Evolutionary conservation across 2,888 invertebrate genomes (phyloP).

Genomic region (Drosophila pegasa): DNA sequence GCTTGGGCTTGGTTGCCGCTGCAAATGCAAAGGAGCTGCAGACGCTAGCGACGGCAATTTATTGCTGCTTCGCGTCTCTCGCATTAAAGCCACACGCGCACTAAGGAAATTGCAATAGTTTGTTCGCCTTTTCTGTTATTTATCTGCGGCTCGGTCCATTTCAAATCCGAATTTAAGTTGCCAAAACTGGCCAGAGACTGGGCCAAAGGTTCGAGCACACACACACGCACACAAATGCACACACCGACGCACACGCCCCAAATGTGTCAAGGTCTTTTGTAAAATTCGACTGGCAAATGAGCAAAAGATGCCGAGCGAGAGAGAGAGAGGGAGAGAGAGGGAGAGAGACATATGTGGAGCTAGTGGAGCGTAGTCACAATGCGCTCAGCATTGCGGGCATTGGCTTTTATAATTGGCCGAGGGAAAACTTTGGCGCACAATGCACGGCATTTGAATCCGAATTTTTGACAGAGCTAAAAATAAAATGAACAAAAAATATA

Average conservation of each 20-base stretch:
- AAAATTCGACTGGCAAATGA: constrained; percentile 69
- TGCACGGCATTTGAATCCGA: constrained; percentile 60
- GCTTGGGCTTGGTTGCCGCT: constrained; percentile 19
- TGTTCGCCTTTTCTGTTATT: constrained; percentile 25
- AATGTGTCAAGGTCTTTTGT: constrained; percentile 78
- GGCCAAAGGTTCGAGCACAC: constrained; percentile 49
- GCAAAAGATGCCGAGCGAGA: constrained; percentile 46
- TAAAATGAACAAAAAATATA: too few relatives aligned
- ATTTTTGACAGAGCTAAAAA: constrained; percentile 44
- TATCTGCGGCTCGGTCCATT: constrained; percentile 51
- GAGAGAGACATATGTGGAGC: constrained; percentile 18
- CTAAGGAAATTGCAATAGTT: constrained; percentile 60
- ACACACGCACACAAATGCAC: constrained; percentile 33
- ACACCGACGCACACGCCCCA: constrained; percentile 50
- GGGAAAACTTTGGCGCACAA: constrained; percentile 67
- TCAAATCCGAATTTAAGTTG: constrained; percentile 39
- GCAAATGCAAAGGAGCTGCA: constrained; percentile 51
- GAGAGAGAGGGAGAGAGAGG: constrained; percentile 32
- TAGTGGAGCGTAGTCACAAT: constrained; percentile 49
- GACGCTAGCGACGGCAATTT: constrained; percentile 60
- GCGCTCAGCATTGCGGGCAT: constrained; percentile 30
- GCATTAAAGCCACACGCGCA: constrained; percentile 31
- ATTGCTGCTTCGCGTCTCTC: constrained; percentile 49
- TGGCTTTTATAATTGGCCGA: constrained; percentile 58
- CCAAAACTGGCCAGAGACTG: constrained; percentile 29